Conservation (phyloP, 2,888 invertebrate genomes). For the Sturmia bella region DNA sequence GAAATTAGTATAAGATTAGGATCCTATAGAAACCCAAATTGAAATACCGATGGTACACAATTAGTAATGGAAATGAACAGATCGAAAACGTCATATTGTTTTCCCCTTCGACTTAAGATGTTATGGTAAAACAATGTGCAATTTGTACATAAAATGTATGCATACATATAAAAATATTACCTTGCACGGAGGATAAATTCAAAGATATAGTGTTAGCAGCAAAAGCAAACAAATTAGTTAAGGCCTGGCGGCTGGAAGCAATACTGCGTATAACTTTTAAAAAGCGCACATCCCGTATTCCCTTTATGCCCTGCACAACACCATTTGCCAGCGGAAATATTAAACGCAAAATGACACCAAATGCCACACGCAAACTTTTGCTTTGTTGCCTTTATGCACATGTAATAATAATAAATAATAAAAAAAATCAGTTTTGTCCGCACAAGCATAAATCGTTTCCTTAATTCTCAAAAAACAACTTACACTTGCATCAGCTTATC, state of each 20-base stretch:
- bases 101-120: no score
- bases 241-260: conserved; percentile 78
- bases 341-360: conserved; percentile 80
- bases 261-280: conserved; percentile 77
- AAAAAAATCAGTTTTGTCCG: neutral
- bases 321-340: conserved; percentile 80
- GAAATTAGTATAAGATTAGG: no score
- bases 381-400: conserved; percentile 73
- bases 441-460: no score
- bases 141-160: no score
- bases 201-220: conserved; percentile 81
- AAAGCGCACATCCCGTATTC: conserved; percentile 79
- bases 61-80: no score
- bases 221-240: conserved; percentile 80
- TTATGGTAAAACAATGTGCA: no score
- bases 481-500: conserved; percentile 75
- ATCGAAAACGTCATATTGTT: no score
- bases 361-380: conserved; percentile 78
- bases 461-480: conserved; percentile 57
- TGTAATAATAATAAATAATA: neutral
- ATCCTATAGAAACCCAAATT: no score
- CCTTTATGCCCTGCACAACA: conserved; percentile 79
- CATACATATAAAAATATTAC: conserved; percentile 69
- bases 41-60: no score
- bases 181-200: conserved; percentile 81